phyloP scores from a whole-genome alignment of 2,113 vertebrate genomes.

The Myotis lucifugus region DNA sequence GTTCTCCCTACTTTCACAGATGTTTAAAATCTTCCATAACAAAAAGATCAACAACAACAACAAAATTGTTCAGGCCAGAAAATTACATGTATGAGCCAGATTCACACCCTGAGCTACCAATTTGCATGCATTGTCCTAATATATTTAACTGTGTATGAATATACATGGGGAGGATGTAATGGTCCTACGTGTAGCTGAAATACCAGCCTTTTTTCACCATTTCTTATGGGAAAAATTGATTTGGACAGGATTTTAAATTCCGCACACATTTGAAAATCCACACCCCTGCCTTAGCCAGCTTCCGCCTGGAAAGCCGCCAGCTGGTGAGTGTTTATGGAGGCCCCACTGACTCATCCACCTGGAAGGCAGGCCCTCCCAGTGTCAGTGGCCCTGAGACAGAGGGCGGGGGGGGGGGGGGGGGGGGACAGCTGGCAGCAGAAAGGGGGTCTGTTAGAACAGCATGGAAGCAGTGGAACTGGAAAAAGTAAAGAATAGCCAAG shows the following conservation, averaged over 20 bases:
- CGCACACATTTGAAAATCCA: background rate
- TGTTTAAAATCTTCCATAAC: background rate
- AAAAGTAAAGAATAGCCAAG: background rate
- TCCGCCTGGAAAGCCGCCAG: slow-evolving; percentile 54
- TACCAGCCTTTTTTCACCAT: background rate
- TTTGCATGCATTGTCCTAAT: background rate
- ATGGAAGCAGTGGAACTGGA: background rate
- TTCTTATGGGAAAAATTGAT: background rate
- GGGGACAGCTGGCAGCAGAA: background rate
- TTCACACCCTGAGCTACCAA: background rate
- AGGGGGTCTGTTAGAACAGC: background rate
- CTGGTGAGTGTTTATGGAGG: background rate
- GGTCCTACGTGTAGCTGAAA: background rate
- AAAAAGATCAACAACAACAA: background rate
- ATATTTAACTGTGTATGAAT: background rate
- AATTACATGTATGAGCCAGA: background rate
- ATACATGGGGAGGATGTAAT: background rate
- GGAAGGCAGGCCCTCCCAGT: background rate
- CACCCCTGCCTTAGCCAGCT: background rate
- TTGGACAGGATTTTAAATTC: slow-evolving; percentile 1
- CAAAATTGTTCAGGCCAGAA: background rate
- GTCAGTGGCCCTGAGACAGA: background rate
- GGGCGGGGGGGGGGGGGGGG: background rate
- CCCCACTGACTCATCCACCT: slow-evolving; percentile 19
- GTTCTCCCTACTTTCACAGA: background rate